phyloP scores from a whole-genome alignment of 2,888 invertebrate species.

The Melinopterus prodromus region DNA sequence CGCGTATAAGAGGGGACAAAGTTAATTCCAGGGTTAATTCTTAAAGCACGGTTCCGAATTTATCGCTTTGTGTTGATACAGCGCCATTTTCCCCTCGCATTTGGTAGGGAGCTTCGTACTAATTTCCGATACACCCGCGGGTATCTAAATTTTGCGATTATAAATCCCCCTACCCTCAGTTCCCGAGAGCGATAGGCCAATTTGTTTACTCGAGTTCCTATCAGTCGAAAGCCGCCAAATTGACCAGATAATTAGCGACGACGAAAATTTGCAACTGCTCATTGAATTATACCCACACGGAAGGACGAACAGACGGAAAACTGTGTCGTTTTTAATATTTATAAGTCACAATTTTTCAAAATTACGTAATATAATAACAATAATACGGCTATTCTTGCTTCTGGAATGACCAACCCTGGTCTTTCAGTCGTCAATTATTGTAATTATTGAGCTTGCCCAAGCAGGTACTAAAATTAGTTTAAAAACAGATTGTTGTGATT shows the following conservation, averaged over 20 bases:
- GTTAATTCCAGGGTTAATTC: neutral
- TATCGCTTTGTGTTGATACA: neutral
- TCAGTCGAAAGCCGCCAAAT: neutral
- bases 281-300: neutral
- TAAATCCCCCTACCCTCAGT: neutral
- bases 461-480: too few relatives aligned
- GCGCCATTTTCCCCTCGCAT: neutral
- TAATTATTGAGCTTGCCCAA: too few relatives aligned
- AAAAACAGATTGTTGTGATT: too few relatives aligned
- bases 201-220: neutral
- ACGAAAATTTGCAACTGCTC: neutral
- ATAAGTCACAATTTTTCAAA: neutral
- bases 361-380: too few relatives aligned
- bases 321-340: neutral
- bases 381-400: too few relatives aligned
- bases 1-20: neutral
- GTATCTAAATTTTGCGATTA: neutral
- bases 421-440: too few relatives aligned
- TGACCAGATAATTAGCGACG: neutral
- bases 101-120: neutral
- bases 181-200: neutral
- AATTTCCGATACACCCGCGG: constrained; percentile 4
- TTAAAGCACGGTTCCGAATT: neutral
- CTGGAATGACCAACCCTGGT: too few relatives aligned
- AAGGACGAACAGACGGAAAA: neutral